These are phyloP conservation scores for Acrobasis repandana DNA, from an alignment of 2,888 invertebrate genomes.

Conservation along the genomic window DNA sequence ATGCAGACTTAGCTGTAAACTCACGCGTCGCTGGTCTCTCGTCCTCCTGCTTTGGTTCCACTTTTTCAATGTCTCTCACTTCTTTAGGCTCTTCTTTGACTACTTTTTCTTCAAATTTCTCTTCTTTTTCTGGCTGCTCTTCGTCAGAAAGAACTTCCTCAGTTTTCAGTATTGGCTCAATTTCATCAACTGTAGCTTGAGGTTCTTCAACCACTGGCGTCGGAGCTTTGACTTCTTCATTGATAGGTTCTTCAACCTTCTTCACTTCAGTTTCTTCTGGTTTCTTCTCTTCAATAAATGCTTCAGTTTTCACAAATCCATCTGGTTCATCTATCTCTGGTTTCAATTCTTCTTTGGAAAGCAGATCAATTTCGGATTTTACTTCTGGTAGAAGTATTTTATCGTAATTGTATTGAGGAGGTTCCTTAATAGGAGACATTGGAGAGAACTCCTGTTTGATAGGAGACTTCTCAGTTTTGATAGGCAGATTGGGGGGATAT, in stretches of 20 bases:
- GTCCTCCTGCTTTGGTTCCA: constrained; percentile 53
- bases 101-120: constrained; percentile 39
- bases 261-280: constrained; percentile 40
- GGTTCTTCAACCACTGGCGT: constrained; percentile 47
- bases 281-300: constrained; percentile 42
- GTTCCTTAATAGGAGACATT: constrained; percentile 59
- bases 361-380: constrained; percentile 66
- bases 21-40: constrained; percentile 62
- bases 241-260: constrained; percentile 36
- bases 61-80: constrained; percentile 29
- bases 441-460: constrained; percentile 67
- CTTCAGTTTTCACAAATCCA: constrained; percentile 52
- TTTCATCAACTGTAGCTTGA: constrained; percentile 40
- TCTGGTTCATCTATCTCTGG: constrained; percentile 70
- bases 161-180: constrained; percentile 35
- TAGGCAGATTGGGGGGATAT: constrained; percentile 40
- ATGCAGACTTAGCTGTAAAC: constrained; percentile 67
- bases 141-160: constrained; percentile 30
- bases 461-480: constrained; percentile 65
- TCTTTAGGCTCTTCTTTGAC: constrained; percentile 41
- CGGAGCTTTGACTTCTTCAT: constrained; percentile 36
- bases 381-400: constrained; percentile 39
- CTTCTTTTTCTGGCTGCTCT: constrained; percentile 42
- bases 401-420: constrained; percentile 57
- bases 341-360: constrained; percentile 74